Percentiles rank a stretch among this genome's conserved stretches.
Conservation (phyloP, 2,797 vertebrate genomes). For the Lutjanus argentimaculatus region DNA sequence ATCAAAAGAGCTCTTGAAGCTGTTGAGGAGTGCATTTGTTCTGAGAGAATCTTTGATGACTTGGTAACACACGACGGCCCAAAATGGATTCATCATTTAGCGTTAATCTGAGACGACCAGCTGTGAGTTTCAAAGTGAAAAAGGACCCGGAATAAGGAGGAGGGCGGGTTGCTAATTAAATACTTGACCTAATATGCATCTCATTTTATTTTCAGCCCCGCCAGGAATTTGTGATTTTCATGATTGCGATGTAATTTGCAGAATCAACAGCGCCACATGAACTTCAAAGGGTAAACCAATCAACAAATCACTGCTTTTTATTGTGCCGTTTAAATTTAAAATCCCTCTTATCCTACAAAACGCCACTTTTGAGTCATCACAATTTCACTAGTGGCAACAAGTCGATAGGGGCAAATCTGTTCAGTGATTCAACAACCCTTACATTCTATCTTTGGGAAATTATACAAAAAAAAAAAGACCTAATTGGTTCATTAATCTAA, state of each 20-base stretch:
- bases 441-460: background rate
- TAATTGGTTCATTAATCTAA: slow-evolving; percentile 3
- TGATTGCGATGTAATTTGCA: slow-evolving; percentile 55
- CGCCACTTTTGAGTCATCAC: slow-evolving; percentile 16
- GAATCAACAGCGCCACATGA: slow-evolving; percentile 48
- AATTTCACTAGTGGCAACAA: slow-evolving; percentile 8
- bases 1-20: slow-evolving; percentile 79
- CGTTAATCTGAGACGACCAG: slow-evolving; percentile 71
- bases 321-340: slow-evolving; percentile 12
- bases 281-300: slow-evolving; percentile 53
- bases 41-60: slow-evolving; percentile 83
- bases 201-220: slow-evolving; percentile 63
- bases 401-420: background rate
- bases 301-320: slow-evolving; percentile 29
- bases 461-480: background rate
- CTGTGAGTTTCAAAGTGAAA: slow-evolving; percentile 76
- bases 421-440: background rate
- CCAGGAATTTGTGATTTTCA: slow-evolving; percentile 53
- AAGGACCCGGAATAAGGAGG: slow-evolving; percentile 58
- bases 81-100: slow-evolving; percentile 79
- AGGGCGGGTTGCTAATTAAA: slow-evolving; percentile 76
- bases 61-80: slow-evolving; percentile 57
- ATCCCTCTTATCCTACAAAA: slow-evolving; percentile 15
- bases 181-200: slow-evolving; percentile 77
- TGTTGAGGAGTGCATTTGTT: slow-evolving; percentile 90